Percentiles rank a stretch among this genome's conserved stretches.
phyloP scores from a whole-genome alignment of 2,113 vertebrate species.

The Passer domesticus region DNA sequence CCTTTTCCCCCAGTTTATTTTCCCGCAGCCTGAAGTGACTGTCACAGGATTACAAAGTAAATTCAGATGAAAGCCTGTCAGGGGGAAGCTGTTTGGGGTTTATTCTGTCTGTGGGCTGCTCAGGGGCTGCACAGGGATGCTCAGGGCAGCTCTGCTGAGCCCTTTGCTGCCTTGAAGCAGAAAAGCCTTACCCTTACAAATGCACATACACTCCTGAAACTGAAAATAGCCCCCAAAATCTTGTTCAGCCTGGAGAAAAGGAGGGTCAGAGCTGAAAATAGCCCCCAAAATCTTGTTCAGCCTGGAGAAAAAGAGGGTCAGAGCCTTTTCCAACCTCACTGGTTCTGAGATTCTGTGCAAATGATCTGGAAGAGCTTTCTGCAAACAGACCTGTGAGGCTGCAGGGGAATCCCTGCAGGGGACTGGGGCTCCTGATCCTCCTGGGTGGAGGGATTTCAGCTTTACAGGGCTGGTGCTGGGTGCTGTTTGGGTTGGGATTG shows the following conservation, averaged over 20 bases:
- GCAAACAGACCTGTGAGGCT: background rate
- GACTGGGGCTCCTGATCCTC: background rate
- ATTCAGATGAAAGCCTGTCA: background rate
- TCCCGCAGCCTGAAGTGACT: background rate
- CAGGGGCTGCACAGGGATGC: background rate
- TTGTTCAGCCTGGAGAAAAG: background rate
- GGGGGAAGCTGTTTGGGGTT: background rate
- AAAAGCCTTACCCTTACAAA: background rate
- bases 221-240: background rate
- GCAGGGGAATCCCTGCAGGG: background rate
- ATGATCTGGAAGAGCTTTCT: background rate
- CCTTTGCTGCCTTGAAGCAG: background rate
- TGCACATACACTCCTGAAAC: fast-evolving
- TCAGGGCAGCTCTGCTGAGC: background rate
- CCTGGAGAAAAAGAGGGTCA: background rate
- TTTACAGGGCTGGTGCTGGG: background rate
- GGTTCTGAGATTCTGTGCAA: background rate
- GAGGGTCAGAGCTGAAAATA: background rate
- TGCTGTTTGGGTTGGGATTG: background rate
- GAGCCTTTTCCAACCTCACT: background rate
- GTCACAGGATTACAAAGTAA: background rate
- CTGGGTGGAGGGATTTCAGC: background rate
- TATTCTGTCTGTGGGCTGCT: background rate
- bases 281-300: background rate
- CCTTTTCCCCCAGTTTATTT: fast-evolving